A percentile compares a stretch with the other conserved stretches of the same genome.
Evolutionary conservation across 2,797 vertebrate species (phyloP).

Genomic region (Miichthys miiuy): DNA sequence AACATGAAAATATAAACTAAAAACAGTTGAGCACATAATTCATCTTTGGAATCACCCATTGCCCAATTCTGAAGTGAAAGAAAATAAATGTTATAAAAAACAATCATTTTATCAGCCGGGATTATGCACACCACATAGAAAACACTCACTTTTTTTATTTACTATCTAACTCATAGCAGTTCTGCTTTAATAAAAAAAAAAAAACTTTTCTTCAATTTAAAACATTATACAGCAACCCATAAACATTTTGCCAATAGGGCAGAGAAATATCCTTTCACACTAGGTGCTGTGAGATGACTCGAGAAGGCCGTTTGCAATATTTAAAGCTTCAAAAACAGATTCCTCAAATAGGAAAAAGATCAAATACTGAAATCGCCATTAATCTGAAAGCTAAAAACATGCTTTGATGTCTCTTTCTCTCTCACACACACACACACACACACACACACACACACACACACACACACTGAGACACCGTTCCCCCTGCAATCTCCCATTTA

Average conservation of each 20-base stretch:
- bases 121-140: neutral
- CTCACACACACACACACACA: constrained; percentile 20
- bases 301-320: constrained; percentile 63
- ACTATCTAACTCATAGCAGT: neutral
- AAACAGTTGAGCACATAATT: neutral
- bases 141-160: neutral
- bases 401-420: constrained; percentile 69
- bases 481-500: constrained; percentile 85
- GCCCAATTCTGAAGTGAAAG: neutral
- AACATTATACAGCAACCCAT: constrained; percentile 37
- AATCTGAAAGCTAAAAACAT: constrained; percentile 76
- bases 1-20: neutral
- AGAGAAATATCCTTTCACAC: constrained; percentile 54
- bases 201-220: constrained; percentile 30
- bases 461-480: constrained; percentile 63
- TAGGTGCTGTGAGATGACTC: constrained; percentile 36
- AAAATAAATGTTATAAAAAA: neutral
- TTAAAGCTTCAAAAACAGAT: constrained; percentile 78
- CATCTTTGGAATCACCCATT: neutral
- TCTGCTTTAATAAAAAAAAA: neutral
- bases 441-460: constrained; percentile 37
- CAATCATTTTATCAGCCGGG: neutral
- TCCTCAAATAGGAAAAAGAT: constrained; percentile 68
- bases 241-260: constrained; percentile 53
- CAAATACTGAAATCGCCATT: constrained; percentile 76